These are phyloP conservation scores for Clarias magur DNA, from an alignment of 2,113 vertebrate genomes.

Conservation along the genomic window DNA sequence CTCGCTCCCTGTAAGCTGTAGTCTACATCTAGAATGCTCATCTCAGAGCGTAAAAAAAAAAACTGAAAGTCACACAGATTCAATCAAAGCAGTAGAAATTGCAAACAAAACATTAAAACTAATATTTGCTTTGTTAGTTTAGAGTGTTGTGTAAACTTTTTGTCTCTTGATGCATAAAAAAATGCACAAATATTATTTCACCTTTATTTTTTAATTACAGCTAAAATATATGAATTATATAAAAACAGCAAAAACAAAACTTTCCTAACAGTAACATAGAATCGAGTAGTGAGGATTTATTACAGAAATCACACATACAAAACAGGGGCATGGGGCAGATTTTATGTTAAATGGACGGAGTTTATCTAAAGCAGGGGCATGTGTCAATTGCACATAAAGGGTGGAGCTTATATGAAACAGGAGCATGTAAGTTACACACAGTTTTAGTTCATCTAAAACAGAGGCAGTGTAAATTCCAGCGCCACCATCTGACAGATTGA, in stretches of 20 bases:
- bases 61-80: neutral
- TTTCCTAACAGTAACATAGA: neutral
- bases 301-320: neutral
- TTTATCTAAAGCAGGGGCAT: neutral
- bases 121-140: neutral
- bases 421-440: too few species aligned
- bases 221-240: neutral
- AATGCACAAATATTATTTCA: neutral
- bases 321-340: too few species aligned
- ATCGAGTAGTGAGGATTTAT: neutral
- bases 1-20: slow-evolving; percentile 15
- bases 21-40: neutral
- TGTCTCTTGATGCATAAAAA: neutral
- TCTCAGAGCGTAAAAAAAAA: neutral
- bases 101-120: neutral
- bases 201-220: neutral
- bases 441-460: too few species aligned
- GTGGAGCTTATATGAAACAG: too few species aligned
- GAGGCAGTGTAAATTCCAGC: neutral
- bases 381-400: neutral
- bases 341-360: neutral
- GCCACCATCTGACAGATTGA: neutral
- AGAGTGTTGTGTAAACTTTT: neutral
- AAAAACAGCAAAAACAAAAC: neutral
- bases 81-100: neutral